Percentiles rank a stretch among this genome's conserved stretches.
Conservation (phyloP, 2,888 invertebrate species). For the Rotaria magnacalcarata region DNA sequence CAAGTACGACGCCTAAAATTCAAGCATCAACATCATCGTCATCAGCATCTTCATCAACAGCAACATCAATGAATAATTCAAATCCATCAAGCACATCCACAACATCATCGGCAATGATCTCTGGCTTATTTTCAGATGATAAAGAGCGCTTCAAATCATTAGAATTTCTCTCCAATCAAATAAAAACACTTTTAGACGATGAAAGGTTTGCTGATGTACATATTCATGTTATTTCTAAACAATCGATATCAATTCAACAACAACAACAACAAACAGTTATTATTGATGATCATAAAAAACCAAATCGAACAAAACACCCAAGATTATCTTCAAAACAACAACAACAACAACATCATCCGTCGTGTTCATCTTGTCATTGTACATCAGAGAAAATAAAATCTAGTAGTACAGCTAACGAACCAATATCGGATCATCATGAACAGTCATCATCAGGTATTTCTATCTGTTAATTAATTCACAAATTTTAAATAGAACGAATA, state of each 20-base stretch:
- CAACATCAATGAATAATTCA: not conserved
- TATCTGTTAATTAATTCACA: no score
- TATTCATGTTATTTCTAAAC: slow-evolving; percentile 34
- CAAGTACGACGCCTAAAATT: not conserved
- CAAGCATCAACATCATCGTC: slow-evolving; percentile 6
- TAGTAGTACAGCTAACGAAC: not conserved
- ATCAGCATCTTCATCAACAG: not conserved
- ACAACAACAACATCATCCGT: not conserved
- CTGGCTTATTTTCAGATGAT: slow-evolving; percentile 27
- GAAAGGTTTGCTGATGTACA: slow-evolving; percentile 22
- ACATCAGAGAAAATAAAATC: not conserved
- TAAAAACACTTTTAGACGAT: slow-evolving; percentile 32
- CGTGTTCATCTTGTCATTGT: slow-evolving; percentile 27
- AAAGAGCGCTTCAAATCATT: slow-evolving; percentile 37
- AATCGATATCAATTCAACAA: not conserved
- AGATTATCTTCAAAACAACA: not conserved
- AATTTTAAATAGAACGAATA: no score
- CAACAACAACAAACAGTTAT: not conserved
- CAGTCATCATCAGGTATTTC: not conserved
- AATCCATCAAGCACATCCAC: not conserved
- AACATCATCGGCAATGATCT: not conserved
- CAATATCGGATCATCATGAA: slow-evolving; percentile 8
- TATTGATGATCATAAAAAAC: not conserved
- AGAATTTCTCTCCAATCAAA: slow-evolving; percentile 7
- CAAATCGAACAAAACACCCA: not conserved